Percentiles rank a stretch among this genome's conserved stretches.
Evolutionary conservation across 2,888 invertebrate species (phyloP).

Genomic region (Quadroppia sp.): DNA sequence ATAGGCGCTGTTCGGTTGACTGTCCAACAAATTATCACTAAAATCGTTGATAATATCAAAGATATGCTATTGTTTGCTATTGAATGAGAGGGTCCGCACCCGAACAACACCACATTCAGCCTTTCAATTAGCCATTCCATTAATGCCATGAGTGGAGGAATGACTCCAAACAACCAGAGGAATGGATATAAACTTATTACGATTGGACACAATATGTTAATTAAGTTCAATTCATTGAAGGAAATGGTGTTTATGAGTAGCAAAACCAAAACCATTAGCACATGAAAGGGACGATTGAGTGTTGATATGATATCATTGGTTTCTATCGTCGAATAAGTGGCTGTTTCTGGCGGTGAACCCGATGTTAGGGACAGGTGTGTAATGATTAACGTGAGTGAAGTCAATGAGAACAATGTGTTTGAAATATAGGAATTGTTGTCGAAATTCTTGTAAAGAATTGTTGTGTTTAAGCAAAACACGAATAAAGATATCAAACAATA

Average conservation of each 20-base stretch:
- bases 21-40: slow-evolving; percentile 14
- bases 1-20: not conserved
- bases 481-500: slow-evolving; percentile 2
- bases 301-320: slow-evolving; percentile 6
- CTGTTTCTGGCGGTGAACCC: slow-evolving; percentile 39
- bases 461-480: not conserved
- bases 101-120: slow-evolving; percentile 21
- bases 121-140: slow-evolving; percentile 11
- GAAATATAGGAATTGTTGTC: not conserved
- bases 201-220: not conserved
- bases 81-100: slow-evolving; percentile 19
- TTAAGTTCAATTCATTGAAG: not conserved
- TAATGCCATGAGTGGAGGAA: slow-evolving; percentile 25
- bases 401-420: not conserved
- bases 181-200: slow-evolving; percentile 23
- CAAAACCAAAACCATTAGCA: not conserved
- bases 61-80: not conserved
- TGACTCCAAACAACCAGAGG: slow-evolving; percentile 38
- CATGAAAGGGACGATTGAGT: slow-evolving; percentile 35
- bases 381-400: slow-evolving; percentile 29
- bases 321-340: slow-evolving; percentile 35
- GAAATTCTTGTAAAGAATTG: slow-evolving; percentile 7
- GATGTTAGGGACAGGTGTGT: slow-evolving; percentile 32
- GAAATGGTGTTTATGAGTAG: not conserved
- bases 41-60: not conserved